Evolutionary conservation across 1,140 invertebrate species (phyloP), one percentile per base, ranked within the genome.

Genomic region (Ips nitidus): DNA sequence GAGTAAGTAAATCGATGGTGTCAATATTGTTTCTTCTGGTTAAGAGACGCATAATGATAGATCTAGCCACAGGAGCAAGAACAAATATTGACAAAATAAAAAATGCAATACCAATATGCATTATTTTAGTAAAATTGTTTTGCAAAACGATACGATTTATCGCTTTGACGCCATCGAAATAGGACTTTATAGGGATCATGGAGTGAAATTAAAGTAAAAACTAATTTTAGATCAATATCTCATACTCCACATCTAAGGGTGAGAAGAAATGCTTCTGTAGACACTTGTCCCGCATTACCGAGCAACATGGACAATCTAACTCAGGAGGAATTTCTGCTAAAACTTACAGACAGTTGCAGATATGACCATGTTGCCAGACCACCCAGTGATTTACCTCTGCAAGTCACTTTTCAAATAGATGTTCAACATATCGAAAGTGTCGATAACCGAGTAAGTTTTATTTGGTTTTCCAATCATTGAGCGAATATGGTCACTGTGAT

Each of bases 331-430:
- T 85, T 92, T 52, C 76, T 91, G n/a, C 83, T 86, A 47, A 83
- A 85, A 61, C 77, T 92, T 37, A 89, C 89, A 0, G 84, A 89
- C 73, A 86, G 86, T 61, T 93, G 91, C 75, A 86, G 91, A 4
- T 93, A 92, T 75, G 90, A 92, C 76, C 86, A 86, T 52, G 82
- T 90, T 75, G 83, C 86, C 22, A 83, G 90, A 64, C 90, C 91
- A 1, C 84, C 84, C 0, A 73, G 56, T 1, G 47, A 72, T 36
- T 59, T 50, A 43, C 75, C 77, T 2, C 52, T 80, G 5, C 63
- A 71, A 22, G 77, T 81, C n/a, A 64, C 61, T 50, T 67, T 80
- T 52, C 76, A 77, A 69, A 71, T 80, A 1, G 77, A 80, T 63
- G 73, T 81, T 50, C 73, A 76, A 58, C 75, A 81, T 70, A 76